Evolutionary conservation across 2,113 vertebrate species (phyloP).

Genomic region (western clawed frog (Xenopus tropicalis)): UCB_Xtro_10.0 CM004444.2:99484001-99484500

Average conservation of each 20-base stretch:
- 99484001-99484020: slow-evolving; percentile 29
- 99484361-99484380: background rate
- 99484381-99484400: slow-evolving; percentile 15
- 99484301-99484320: slow-evolving; percentile 24
- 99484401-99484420: background rate
- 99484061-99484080: slow-evolving; percentile 41
- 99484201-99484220: slow-evolving; percentile 30
- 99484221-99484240: slow-evolving; percentile 24
- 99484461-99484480: no score
- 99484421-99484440: background rate
- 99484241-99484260: slow-evolving; percentile 11
- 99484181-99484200: slow-evolving; percentile 19
- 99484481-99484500: no score
- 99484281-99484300: slow-evolving; percentile 23
- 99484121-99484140: slow-evolving; percentile 20
- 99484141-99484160: slow-evolving; percentile 21
- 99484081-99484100: slow-evolving; percentile 34
- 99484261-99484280: slow-evolving; percentile 22
- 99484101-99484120: slow-evolving; percentile 25
- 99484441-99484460: background rate
- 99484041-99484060: slow-evolving; percentile 25
- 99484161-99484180: slow-evolving; percentile 24
- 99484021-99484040: slow-evolving; percentile 34
- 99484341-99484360: background rate
- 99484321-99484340: slow-evolving; percentile 22